Percentiles rank a stretch among this genome's conserved stretches.
Evolutionary conservation across 1,140 invertebrate genomes (phyloP).

Genomic region (Babylonia areolata): DNA sequence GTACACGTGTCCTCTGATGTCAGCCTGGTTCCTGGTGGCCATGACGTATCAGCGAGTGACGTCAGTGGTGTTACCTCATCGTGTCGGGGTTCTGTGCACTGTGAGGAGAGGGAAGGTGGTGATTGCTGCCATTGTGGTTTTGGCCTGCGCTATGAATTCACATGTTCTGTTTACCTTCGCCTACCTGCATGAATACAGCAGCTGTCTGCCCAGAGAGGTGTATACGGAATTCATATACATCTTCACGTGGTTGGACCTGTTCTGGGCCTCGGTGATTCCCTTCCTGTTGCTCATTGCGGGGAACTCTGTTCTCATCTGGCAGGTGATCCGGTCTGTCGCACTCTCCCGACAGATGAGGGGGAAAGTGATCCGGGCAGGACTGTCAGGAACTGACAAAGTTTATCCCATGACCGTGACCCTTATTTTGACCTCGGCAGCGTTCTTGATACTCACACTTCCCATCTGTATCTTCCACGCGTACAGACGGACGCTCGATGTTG

Average conservation of each 20-base stretch:
- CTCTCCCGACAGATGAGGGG: not conserved
- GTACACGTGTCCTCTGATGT: not conserved
- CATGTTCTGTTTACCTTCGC: not conserved
- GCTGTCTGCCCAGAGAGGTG: not conserved
- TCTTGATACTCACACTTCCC: not conserved
- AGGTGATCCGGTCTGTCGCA: not conserved
- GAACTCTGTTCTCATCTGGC: not conserved
- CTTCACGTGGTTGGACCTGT: not conserved
- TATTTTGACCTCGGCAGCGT: not conserved
- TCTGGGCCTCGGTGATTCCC: not conserved
- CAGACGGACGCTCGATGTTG: not conserved
- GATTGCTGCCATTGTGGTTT: not conserved
- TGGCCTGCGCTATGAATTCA: not conserved
- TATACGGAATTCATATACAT: not conserved
- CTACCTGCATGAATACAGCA: too few relatives aligned
- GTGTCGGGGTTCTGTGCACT: not conserved
- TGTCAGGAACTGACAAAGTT: not conserved
- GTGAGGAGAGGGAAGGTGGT: not conserved
- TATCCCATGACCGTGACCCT: not conserved
- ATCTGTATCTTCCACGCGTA: not conserved
- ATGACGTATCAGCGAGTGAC: constrained; percentile 19
- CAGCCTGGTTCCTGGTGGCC: constrained; percentile 1
- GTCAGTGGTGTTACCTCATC: constrained; percentile 6
- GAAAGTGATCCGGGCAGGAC: not conserved
- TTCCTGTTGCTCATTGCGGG: not conserved